These are phyloP conservation scores for Drosophila mayri DNA, from an alignment of 1,140 invertebrate species.

Conservation along the genomic window DNA sequence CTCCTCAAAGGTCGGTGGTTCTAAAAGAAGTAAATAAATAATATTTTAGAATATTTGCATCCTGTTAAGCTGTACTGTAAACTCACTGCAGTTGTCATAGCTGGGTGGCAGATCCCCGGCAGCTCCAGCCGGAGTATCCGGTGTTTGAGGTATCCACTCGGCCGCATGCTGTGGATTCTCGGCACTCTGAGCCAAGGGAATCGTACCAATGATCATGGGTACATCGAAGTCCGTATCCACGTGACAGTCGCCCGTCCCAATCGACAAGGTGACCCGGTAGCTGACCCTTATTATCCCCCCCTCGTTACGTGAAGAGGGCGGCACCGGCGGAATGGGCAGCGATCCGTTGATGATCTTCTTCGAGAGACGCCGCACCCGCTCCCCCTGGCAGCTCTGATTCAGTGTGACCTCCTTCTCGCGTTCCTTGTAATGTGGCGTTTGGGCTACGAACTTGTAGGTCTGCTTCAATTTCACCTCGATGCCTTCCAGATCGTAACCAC, in stretches of 20 bases:
- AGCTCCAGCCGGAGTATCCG: conserved; percentile 67
- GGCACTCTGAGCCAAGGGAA: conserved; percentile 66
- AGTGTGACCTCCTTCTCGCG: conserved; percentile 40
- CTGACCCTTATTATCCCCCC: conserved; percentile 59
- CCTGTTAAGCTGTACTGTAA: too few relatives aligned
- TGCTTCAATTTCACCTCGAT: conserved; percentile 46
- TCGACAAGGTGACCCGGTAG: conserved; percentile 54
- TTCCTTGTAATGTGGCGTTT: conserved; percentile 39
- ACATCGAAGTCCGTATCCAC: conserved; percentile 48
- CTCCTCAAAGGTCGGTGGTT: conserved; percentile 74
- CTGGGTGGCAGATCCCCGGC: conserved; percentile 62
- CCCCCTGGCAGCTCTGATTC: conserved; percentile 16
- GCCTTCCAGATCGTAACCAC: conserved; percentile 59
- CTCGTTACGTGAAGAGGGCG: conserved; percentile 82
- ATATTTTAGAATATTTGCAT: neutral
- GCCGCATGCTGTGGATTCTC: conserved; percentile 44
- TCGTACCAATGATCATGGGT: conserved; percentile 72
- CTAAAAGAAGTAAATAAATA: conserved; percentile 14
- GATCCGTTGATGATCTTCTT: conserved; percentile 60
- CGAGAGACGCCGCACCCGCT: conserved; percentile 57
- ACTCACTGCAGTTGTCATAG: conserved; percentile 71
- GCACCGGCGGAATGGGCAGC: conserved; percentile 62
- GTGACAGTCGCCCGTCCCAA: conserved; percentile 60
- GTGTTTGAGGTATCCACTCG: conserved; percentile 67
- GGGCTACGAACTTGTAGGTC: conserved; percentile 52